Percentiles rank a stretch among this genome's conserved stretches.
phyloP scores from a whole-genome alignment of 2,113 vertebrate species.

The Myrmophylax atrothorax region DNA sequence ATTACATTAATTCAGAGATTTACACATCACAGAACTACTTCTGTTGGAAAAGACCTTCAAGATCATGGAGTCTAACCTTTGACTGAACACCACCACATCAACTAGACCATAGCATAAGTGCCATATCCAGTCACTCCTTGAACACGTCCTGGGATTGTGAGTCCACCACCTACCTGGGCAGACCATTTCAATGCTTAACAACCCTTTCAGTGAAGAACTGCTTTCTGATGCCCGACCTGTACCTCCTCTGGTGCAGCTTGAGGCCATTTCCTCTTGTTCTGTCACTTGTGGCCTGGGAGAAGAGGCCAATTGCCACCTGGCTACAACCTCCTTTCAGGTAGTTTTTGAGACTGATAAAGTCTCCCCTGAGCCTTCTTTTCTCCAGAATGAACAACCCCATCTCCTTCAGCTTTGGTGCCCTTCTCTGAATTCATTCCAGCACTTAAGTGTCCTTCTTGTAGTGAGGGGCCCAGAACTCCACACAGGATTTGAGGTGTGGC shows the following conservation, averaged over 20 bases:
- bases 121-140: neutral
- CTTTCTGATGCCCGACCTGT: neutral
- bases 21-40: neutral
- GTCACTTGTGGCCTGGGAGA: fast-evolving
- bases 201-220: neutral
- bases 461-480: neutral
- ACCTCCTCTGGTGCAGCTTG: neutral
- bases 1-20: neutral
- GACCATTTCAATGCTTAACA: neutral
- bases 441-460: neutral
- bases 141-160: neutral
- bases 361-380: neutral
- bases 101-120: neutral
- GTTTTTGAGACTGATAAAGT: fast-evolving
- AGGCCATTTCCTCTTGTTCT: no score
- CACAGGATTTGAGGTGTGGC: fast-evolving
- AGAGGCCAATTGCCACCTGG: neutral
- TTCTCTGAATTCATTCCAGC: neutral
- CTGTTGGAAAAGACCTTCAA: neutral
- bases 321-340: neutral
- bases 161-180: neutral
- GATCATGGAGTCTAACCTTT: neutral
- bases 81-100: neutral
- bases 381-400: neutral
- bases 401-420: neutral